Evolutionary conservation across 2,888 invertebrate genomes (phyloP).

Genomic region (Patella ulyssiponensis): DNA sequence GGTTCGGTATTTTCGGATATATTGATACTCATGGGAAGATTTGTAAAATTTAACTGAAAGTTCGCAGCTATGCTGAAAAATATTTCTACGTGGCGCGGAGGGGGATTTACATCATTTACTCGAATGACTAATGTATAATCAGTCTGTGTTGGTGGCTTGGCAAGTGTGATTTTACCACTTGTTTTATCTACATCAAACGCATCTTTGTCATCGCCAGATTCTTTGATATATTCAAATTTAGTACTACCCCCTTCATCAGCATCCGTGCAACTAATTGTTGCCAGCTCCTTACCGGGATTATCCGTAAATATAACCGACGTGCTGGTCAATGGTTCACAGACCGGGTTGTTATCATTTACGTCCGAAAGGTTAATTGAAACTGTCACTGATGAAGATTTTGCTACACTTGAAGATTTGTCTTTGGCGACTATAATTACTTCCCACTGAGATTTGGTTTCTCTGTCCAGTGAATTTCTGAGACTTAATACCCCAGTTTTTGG

Average conservation of each 20-base stretch:
- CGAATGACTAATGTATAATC: slow-evolving; percentile 37
- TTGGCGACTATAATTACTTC: slow-evolving; percentile 32
- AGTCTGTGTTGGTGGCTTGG: slow-evolving; percentile 20
- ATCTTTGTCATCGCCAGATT: slow-evolving; percentile 33
- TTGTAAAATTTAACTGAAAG: too few relatives aligned
- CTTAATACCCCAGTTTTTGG: slow-evolving; percentile 35
- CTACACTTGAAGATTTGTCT: slow-evolving; percentile 37
- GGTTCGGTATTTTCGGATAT: too few relatives aligned
- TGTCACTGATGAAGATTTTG: slow-evolving; percentile 33
- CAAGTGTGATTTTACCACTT: slow-evolving; percentile 35
- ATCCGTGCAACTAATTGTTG: slow-evolving; percentile 37
- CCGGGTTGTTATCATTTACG: slow-evolving; percentile 50
- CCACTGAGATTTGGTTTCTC: slow-evolving; percentile 38
- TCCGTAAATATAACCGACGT: slow-evolving; percentile 37
- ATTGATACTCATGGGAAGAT: too few relatives aligned
- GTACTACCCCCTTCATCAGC: slow-evolving; percentile 42
- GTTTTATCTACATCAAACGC: slow-evolving; percentile 36
- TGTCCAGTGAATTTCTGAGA: slow-evolving; percentile 39
- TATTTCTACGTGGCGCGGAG: slow-evolving; percentile 36
- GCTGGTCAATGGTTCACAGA: slow-evolving; percentile 37
- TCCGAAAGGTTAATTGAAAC: slow-evolving; percentile 42
- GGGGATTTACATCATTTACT: slow-evolving; percentile 42
- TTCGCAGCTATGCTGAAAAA: slow-evolving; percentile 38
- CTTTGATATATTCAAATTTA: slow-evolving; percentile 35
- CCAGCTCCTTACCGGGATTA: slow-evolving; percentile 26